Conservation (phyloP, 2,113 vertebrate genomes). For the Stictonetta naevosa region DNA sequence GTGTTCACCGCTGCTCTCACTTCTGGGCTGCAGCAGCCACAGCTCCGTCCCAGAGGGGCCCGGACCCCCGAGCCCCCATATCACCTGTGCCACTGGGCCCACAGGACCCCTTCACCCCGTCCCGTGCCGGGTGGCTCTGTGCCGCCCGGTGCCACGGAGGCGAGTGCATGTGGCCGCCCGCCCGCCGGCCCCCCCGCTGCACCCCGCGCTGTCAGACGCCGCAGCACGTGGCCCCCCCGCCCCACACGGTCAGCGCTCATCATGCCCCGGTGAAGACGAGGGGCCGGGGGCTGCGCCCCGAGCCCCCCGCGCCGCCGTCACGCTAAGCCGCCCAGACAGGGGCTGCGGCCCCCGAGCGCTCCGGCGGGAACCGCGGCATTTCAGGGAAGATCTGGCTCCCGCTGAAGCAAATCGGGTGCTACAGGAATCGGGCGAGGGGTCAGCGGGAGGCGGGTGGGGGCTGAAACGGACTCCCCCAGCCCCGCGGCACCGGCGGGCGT, state of each 20-base stretch:
- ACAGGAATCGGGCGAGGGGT: conserved; percentile 11
- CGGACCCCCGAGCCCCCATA: accelerated
- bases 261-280: conserved; percentile 39
- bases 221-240: neutral
- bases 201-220: conserved; percentile 24
- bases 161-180: neutral
- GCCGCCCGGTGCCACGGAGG: neutral
- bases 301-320: conserved; percentile 37
- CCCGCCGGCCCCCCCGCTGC: neutral
- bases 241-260: conserved; percentile 19
- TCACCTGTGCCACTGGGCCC: neutral
- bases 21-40: neutral
- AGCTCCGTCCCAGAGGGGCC: neutral
- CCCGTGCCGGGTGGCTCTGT: accelerated
- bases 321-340: conserved; percentile 42
- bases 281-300: conserved; percentile 25
- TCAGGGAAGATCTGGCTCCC: neutral
- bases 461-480: neutral
- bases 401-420: conserved; percentile 48
- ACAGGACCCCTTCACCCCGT: neutral
- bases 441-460: neutral
- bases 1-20: accelerated
- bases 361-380: conserved; percentile 14
- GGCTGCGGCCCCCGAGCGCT: conserved; percentile 33
- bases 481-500: neutral